Base-by-base conservation (phyloP, 1,140 invertebrate species). In the Nasonia longicornis region DNA sequence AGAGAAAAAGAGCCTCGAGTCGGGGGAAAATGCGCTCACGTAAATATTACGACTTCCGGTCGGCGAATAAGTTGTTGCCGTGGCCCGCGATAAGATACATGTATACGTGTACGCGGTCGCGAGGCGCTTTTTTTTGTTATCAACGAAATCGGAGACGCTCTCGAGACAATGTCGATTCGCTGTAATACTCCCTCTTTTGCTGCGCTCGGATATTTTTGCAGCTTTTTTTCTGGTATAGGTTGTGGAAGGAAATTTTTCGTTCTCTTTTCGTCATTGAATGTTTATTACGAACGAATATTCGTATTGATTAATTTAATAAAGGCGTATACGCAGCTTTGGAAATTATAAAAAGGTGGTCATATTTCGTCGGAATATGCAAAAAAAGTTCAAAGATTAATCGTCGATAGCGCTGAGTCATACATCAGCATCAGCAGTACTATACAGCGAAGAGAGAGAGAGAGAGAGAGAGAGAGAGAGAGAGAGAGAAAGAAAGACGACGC, bases 41-140 rank as follows among this genome's bases (percentile, higher is more conserved):
- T 79, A 79, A 79, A 79, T 79, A 72, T 79, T 73, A 73, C 78
- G 74, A 75, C 79, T 80, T 75, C 76, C 79, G 77, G 78, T 71
- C 72, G 52, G 48, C 26, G 82, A 67, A 75, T 72, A 75, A 80
- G 74, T 80, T 80, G 70, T 63, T 74, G 31, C 70, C 71, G 78
- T 22, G 20, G n/a, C 22, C 26, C 20, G 42, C 52, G 79, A 80
- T 80, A 80, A 80, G 79, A 80, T 75, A 63, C 26, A 70, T 48
- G 10, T 48, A 58, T 14, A 16, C 16, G 7, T 16, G 7, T 20
- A 63, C 64, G 77, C 48, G 77, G 48, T 71, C 69, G 45, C 66
- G 66, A 67, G 64, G 64, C 67, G 69, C 29, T 74, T 58, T 35
- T 35, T 74, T 52, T 63, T 31, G 63, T 64, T 80, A 80, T 80